Evolutionary conservation across 2,797 vertebrate species (phyloP), one percentile per base, ranked within the genome.

Genomic region (Glyptemys insculpta): DNA sequence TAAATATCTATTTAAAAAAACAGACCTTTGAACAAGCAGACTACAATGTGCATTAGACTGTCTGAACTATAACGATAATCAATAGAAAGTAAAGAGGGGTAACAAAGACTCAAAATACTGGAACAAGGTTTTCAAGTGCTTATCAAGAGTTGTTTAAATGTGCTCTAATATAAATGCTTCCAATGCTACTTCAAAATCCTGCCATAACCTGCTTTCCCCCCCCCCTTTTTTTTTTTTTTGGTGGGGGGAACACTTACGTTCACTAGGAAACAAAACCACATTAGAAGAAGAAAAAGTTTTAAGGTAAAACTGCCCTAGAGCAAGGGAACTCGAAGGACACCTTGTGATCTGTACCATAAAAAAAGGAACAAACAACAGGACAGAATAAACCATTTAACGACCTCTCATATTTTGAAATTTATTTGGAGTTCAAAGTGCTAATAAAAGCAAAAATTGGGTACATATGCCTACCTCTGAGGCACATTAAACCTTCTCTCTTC

Each of bases 281-380:
- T 2, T 6, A 49, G 29, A 5, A 49, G 2, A 7, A 72, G 8
- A n/a, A 34, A 37, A 68, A 37, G 65, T 41, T 72, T 72, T 41
- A 41, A 72, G 65, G 19, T 41, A 8, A 9, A 80, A 72, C 0
- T 1, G 2, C 0, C 12, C 0, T 1, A 6, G 65, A 14, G 11
- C 50, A 47, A 78, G 2, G 15, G 44, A n/a, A 12, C 8, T 1
- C 4, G 14, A 2, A 80, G 50, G 25, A 41, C 12, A 81, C 14
- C 9, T 41, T 21, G 11, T 18, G 37, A 18, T 41, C n/a, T 29
- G 25, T 6, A 56, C n/a, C 56, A 25, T 16, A 56, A 25, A 41
- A 41, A 23, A 23, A 72, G 18, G 9, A 23, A 72, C 65, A 23
- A 68, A 72, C 4, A 23, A 72, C 21, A 68, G 11, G n/a, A 23